These are phyloP conservation scores for Gandaritis pyraliata DNA, from an alignment of 2,888 invertebrate species.

Conservation along the genomic window DNA sequence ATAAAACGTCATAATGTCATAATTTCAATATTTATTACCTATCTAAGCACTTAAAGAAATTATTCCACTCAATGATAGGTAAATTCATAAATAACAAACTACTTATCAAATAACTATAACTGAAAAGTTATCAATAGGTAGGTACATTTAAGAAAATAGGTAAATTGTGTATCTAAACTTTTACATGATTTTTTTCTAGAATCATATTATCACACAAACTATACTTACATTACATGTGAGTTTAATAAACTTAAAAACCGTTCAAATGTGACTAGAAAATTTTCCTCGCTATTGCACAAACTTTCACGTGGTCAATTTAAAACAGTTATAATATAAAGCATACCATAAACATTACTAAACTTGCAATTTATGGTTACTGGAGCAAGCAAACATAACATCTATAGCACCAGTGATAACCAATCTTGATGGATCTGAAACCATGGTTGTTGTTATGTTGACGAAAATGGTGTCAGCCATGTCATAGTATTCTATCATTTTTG, in stretches of 20 bases:
- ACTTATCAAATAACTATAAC: too few relatives aligned
- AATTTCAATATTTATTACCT: too few relatives aligned
- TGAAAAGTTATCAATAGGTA: too few relatives aligned
- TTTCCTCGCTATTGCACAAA: slow-evolving; percentile 27
- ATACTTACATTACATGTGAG: not conserved
- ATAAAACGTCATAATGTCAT: too few relatives aligned
- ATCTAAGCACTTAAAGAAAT: too few relatives aligned
- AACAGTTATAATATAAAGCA: slow-evolving; percentile 14
- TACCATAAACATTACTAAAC: slow-evolving; percentile 14
- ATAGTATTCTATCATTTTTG: not conserved
- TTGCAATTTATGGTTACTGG: slow-evolving; percentile 16
- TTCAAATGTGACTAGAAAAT: slow-evolving; percentile 17
- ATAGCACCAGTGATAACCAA: slow-evolving; percentile 19
- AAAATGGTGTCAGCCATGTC: slow-evolving; percentile 6
- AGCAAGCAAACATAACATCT: slow-evolving; percentile 19
- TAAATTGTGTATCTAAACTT: too few relatives aligned
- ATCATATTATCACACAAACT: too few relatives aligned
- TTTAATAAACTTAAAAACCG: not conserved
- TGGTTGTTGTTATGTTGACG: slow-evolving; percentile 5
- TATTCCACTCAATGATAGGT: too few relatives aligned
- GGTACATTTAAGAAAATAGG: too few relatives aligned
- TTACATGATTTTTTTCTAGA: too few relatives aligned
- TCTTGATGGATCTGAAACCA: slow-evolving; percentile 22
- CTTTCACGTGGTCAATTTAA: slow-evolving; percentile 29
- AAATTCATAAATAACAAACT: too few relatives aligned